phyloP scores from a whole-genome alignment of 2,888 invertebrate species.

The Buathra laborator region DNA sequence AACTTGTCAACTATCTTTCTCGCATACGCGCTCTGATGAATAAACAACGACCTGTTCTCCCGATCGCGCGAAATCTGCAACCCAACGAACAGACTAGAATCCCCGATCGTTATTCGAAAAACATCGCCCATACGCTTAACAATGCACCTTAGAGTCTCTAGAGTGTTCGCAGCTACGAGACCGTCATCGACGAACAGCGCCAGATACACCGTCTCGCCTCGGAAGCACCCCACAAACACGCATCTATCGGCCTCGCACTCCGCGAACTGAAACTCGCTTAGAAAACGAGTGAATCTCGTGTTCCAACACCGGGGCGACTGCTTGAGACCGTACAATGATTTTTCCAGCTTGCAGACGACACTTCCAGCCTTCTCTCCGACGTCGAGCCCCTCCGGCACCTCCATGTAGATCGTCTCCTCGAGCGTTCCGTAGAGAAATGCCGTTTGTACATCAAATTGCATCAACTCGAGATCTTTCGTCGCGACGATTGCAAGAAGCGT shows the following conservation, averaged over 20 bases:
- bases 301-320: slow-evolving; percentile 64
- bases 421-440: slow-evolving; percentile 58
- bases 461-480: slow-evolving; percentile 50
- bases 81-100: slow-evolving; percentile 58
- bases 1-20: slow-evolving; percentile 61
- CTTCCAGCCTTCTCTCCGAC: slow-evolving; percentile 17
- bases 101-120: slow-evolving; percentile 55
- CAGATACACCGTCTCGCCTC: slow-evolving; percentile 59
- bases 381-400: slow-evolving; percentile 57
- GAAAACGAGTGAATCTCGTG: slow-evolving; percentile 55
- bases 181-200: slow-evolving; percentile 73
- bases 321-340: slow-evolving; percentile 61
- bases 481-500: slow-evolving; percentile 50
- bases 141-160: background rate
- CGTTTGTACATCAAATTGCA: slow-evolving; percentile 60
- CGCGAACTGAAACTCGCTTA: slow-evolving; percentile 63
- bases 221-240: slow-evolving; percentile 59
- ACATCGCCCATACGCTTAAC: slow-evolving; percentile 4
- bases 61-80: slow-evolving; percentile 57
- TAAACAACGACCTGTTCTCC: slow-evolving; percentile 23
- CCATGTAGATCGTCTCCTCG: slow-evolving; percentile 57
- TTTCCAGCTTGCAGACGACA: slow-evolving; percentile 48
- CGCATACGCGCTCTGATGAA: slow-evolving; percentile 63
- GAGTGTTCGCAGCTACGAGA: slow-evolving; percentile 42
- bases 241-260: slow-evolving; percentile 70